Conservation (phyloP, 1,140 invertebrate genomes). For the Drosophila murphyi region DNA sequence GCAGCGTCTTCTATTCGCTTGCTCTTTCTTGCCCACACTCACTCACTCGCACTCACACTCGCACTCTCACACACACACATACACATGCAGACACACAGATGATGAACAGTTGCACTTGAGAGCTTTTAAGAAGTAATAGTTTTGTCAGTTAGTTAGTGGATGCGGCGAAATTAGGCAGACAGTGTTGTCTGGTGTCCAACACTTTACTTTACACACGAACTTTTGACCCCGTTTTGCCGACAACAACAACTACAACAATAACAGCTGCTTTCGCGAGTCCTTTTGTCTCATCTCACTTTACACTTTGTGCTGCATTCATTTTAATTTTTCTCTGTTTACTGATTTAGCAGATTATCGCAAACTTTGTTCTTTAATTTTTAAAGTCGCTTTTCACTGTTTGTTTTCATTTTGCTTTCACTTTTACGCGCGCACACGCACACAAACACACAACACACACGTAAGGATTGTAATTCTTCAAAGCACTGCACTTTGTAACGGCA, state of each 20-base stretch:
- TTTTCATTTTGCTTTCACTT: slow-evolving; percentile 46
- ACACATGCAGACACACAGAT: slow-evolving; percentile 4
- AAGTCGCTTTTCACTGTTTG: slow-evolving; percentile 8
- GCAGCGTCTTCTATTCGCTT: slow-evolving; percentile 34
- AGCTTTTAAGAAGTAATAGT: slow-evolving; percentile 49
- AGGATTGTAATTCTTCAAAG: neutral
- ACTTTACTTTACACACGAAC: slow-evolving; percentile 63
- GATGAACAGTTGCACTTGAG: slow-evolving; percentile 61
- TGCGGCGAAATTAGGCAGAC: slow-evolving; percentile 70
- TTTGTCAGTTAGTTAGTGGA: slow-evolving; percentile 45
- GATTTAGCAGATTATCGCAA: slow-evolving; percentile 39
- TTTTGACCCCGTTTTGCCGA: slow-evolving; percentile 72
- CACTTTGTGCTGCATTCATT: slow-evolving; percentile 9
- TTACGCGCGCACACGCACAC: slow-evolving; percentile 9
- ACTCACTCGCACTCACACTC: slow-evolving; percentile 21
- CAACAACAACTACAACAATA: slow-evolving; percentile 52
- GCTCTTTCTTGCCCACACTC: slow-evolving; percentile 15
- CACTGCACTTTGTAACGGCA: neutral
- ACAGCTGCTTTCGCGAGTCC: slow-evolving; percentile 51
- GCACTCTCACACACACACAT: slow-evolving; percentile 23
- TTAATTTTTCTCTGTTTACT: slow-evolving; percentile 52
- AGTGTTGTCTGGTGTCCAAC: slow-evolving; percentile 5
- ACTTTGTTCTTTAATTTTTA: slow-evolving; percentile 26
- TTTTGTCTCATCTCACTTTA: slow-evolving; percentile 44
- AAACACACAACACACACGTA: neutral